A percentile compares a stretch with the other conserved stretches of the same genome.
These are phyloP conservation scores for Saguinus midas DNA, from an alignment of 2,113 vertebrate species.

Conservation along the genomic window DNA sequence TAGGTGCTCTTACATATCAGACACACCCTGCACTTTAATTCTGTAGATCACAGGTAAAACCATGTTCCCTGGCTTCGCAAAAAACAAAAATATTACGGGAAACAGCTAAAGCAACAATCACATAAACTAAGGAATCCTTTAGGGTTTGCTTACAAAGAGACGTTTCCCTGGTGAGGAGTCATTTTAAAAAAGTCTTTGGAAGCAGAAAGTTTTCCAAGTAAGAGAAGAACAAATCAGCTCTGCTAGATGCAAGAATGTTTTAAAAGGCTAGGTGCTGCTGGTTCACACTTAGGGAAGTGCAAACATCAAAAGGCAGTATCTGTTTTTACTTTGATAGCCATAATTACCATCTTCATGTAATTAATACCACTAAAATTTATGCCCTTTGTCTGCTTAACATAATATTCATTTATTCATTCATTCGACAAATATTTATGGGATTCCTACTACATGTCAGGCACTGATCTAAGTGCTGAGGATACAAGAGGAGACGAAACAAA, in stretches of 20 bases:
- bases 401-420: not conserved
- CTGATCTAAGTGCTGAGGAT: not conserved
- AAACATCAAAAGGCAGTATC: not conserved
- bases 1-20: not conserved
- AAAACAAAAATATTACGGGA: not conserved
- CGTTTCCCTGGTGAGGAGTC: not conserved
- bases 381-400: not conserved
- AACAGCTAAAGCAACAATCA: not conserved
- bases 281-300: not conserved
- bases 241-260: not conserved
- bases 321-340: not conserved
- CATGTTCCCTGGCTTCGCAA: not conserved
- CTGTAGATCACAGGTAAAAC: not conserved
- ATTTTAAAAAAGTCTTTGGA: not conserved
- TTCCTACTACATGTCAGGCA: not conserved
- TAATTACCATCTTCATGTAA: not conserved
- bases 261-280: not conserved
- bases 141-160: not conserved
- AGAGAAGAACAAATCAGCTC: not conserved
- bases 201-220: slow-evolving; percentile 7
- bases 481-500: not conserved
- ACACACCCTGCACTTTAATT: not conserved
- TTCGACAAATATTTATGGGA: not conserved
- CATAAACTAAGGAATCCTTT: not conserved
- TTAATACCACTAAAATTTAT: not conserved